Percentiles rank a stretch among this genome's conserved stretches.
phyloP scores from a whole-genome alignment of 2,888 invertebrate genomes.

The Rhamnusium bicolor region DNA sequence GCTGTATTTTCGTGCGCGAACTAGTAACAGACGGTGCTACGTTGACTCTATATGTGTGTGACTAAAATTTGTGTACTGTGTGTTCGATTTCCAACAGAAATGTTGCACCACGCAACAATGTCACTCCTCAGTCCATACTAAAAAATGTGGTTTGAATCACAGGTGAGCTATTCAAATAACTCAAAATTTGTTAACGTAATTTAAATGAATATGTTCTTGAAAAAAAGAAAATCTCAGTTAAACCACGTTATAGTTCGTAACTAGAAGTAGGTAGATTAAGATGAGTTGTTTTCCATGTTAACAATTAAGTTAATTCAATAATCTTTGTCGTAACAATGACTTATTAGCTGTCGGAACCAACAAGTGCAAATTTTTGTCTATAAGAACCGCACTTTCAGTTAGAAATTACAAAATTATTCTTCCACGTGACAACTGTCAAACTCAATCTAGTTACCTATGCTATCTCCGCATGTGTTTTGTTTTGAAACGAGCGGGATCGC shows the following conservation, averaged over 20 bases:
- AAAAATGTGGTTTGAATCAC: slow-evolving; percentile 71
- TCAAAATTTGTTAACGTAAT: neutral
- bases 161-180: slow-evolving; percentile 62
- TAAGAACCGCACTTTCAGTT: slow-evolving; percentile 57
- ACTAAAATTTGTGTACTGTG: slow-evolving; percentile 50
- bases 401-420: slow-evolving; percentile 55
- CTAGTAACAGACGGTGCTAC: slow-evolving; percentile 51
- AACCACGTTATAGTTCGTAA: no score
- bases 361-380: slow-evolving; percentile 26
- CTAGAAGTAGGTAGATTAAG: neutral
- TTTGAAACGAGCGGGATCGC: slow-evolving; percentile 72
- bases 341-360: slow-evolving; percentile 12
- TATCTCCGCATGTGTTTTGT: slow-evolving; percentile 72
- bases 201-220: neutral
- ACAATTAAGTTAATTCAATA: neutral
- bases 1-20: slow-evolving; percentile 57
- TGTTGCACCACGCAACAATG: slow-evolving; percentile 70
- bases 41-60: slow-evolving; percentile 48
- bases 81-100: slow-evolving; percentile 58
- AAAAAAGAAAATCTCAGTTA: neutral
- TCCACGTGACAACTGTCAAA: slow-evolving; percentile 72
- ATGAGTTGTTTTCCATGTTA: neutral
- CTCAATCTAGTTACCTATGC: slow-evolving; percentile 70
- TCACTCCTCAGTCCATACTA: slow-evolving; percentile 66
- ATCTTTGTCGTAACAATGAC: neutral